Percentiles rank a stretch among this genome's conserved stretches.
These are phyloP conservation scores for Eudemis profundana DNA, from an alignment of 2,888 invertebrate genomes.

Conservation along the genomic window DNA sequence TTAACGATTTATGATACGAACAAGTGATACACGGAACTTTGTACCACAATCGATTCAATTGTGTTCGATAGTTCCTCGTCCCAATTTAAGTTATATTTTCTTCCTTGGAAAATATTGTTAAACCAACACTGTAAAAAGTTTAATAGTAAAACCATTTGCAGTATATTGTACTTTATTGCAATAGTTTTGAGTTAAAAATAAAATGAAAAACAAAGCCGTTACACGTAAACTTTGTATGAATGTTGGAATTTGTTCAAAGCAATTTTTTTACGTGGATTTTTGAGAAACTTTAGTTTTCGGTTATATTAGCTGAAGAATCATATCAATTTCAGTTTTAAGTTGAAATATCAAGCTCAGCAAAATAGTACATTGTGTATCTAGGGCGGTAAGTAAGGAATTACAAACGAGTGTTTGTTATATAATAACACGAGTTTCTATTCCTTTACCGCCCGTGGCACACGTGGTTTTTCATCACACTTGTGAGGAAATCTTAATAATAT, in stretches of 20 bases:
- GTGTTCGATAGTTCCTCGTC: slow-evolving; percentile 51
- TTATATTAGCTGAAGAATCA: too few species aligned
- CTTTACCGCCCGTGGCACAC: too few species aligned
- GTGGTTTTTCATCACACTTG: too few species aligned
- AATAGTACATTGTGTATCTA: too few species aligned
- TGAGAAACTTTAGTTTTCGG: too few species aligned
- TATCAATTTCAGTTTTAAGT: too few species aligned
- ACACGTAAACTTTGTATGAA: slow-evolving; percentile 1
- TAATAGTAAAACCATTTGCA: slow-evolving; percentile 11
- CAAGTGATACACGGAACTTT: slow-evolving; percentile 54
- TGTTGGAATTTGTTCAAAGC: slow-evolving; percentile 9
- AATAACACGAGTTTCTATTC: too few species aligned
- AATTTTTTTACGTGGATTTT: too few species aligned
- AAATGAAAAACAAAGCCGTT: background rate
- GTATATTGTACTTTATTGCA: slow-evolving; percentile 13
- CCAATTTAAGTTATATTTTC: slow-evolving; percentile 59
- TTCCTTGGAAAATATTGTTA: slow-evolving; percentile 44
- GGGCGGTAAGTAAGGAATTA: too few species aligned
- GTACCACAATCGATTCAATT: slow-evolving; percentile 51
- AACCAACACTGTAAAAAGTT: slow-evolving; percentile 20
- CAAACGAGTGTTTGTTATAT: too few species aligned
- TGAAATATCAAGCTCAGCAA: too few species aligned
- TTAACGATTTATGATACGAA: slow-evolving; percentile 67
- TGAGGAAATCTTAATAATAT: too few species aligned
- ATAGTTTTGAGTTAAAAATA: background rate